phyloP scores from a whole-genome alignment of 2,113 vertebrate genomes.

The Pituophis catenifer region DNA sequence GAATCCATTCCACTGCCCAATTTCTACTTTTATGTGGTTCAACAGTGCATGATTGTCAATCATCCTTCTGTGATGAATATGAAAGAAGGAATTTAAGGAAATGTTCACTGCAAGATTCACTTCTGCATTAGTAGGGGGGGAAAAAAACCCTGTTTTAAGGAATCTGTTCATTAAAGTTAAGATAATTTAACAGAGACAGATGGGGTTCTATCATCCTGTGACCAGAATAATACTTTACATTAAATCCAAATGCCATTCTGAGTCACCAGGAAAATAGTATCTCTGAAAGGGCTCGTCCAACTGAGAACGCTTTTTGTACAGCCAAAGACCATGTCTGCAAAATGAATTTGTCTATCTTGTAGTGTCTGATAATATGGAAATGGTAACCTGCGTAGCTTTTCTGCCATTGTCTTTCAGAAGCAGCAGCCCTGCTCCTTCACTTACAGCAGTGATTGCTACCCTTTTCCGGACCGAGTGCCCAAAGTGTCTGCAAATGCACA shows the following conservation, averaged over 20 bases:
- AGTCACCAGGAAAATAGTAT: background rate
- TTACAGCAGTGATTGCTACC: too few relatives aligned
- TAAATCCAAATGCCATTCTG: background rate
- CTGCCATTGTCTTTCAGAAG: background rate
- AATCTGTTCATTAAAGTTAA: background rate
- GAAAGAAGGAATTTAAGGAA: background rate
- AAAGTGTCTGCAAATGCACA: too few relatives aligned
- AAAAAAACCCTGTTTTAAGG: background rate
- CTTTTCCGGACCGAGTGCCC: too few relatives aligned
- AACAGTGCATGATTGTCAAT: background rate
- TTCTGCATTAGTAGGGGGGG: background rate
- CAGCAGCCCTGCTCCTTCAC: background rate
- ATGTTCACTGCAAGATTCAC: background rate
- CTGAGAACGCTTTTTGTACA: background rate
- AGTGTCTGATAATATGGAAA: background rate
- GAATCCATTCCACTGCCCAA: background rate
- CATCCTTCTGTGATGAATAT: background rate
- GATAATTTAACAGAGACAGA: background rate
- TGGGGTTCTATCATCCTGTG: background rate
- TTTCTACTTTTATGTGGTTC: background rate
- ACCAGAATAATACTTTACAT: background rate
- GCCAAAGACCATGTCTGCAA: background rate
- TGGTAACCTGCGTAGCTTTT: background rate
- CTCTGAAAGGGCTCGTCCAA: background rate
- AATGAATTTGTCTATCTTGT: background rate